Evolutionary conservation across 2,113 vertebrate species (phyloP).

Genomic region (Lonchura striata): DNA sequence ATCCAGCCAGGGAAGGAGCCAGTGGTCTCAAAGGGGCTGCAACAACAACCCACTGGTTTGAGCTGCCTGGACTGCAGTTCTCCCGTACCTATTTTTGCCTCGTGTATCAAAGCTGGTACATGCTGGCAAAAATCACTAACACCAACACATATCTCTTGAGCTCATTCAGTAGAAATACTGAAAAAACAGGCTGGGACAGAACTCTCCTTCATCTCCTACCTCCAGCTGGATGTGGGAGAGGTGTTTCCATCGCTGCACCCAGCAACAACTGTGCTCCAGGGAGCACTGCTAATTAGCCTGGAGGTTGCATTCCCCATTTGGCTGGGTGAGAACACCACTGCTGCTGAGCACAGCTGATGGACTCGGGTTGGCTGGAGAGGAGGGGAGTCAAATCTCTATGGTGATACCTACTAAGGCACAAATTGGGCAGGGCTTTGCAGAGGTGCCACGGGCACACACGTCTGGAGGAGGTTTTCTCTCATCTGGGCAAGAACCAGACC

Average conservation of each 20-base stretch:
- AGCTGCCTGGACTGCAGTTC: not conserved
- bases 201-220: not conserved
- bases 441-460: not conserved
- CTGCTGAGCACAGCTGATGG: not conserved
- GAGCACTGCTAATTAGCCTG: not conserved
- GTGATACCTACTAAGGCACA: not conserved
- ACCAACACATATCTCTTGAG: not conserved
- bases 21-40: not conserved
- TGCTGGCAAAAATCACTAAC: not conserved
- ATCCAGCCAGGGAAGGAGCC: not conserved
- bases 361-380: not conserved
- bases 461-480: not conserved
- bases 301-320: not conserved
- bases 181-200: slow-evolving; percentile 11
- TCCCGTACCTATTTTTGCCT: not conserved
- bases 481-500: not conserved
- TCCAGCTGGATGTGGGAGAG: not conserved
- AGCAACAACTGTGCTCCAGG: not conserved
- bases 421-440: not conserved
- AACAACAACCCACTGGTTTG: not conserved
- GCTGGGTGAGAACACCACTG: not conserved
- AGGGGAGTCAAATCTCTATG: not conserved
- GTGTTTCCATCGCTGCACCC: not conserved
- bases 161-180: not conserved
- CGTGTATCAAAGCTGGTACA: not conserved